Conservation (phyloP, 2,888 invertebrate genomes). For the Yponomeuta sedellus region DNA sequence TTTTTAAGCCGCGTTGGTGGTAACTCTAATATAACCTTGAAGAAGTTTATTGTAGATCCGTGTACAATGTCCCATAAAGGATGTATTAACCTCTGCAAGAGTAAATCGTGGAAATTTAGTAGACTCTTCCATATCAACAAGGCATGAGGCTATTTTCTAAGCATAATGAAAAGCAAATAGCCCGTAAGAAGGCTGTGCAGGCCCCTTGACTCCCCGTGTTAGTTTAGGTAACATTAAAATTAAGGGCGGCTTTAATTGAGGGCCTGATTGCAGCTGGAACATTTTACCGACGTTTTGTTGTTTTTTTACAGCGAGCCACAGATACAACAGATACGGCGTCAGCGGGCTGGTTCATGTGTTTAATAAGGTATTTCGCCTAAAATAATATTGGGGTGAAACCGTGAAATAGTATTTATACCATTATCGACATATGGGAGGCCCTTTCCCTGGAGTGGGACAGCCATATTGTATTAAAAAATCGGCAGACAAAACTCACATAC, state of each 20-base stretch:
- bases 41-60: too few relatives aligned
- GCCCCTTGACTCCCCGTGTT: slow-evolving; percentile 22
- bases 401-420: too few relatives aligned
- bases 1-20: too few relatives aligned
- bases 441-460: too few relatives aligned
- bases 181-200: slow-evolving; percentile 26
- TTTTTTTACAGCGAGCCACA: background rate
- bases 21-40: too few relatives aligned
- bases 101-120: background rate
- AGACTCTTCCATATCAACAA: slow-evolving; percentile 7
- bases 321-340: background rate
- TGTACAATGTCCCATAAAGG: too few relatives aligned
- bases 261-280: slow-evolving; percentile 6
- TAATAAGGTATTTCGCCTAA: too few relatives aligned
- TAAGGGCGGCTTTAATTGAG: slow-evolving; percentile 19
- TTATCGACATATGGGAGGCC: too few relatives aligned
- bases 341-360: background rate
- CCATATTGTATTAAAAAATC: too few relatives aligned
- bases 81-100: too few relatives aligned
- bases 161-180: slow-evolving; percentile 41
- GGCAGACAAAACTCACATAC: too few relatives aligned
- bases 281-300: slow-evolving; percentile 7
- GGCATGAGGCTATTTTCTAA: slow-evolving; percentile 9
- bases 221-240: slow-evolving; percentile 22
- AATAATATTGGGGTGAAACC: too few relatives aligned